Conservation (phyloP, 2,113 vertebrate species). For the Aythya baeri region DNA sequence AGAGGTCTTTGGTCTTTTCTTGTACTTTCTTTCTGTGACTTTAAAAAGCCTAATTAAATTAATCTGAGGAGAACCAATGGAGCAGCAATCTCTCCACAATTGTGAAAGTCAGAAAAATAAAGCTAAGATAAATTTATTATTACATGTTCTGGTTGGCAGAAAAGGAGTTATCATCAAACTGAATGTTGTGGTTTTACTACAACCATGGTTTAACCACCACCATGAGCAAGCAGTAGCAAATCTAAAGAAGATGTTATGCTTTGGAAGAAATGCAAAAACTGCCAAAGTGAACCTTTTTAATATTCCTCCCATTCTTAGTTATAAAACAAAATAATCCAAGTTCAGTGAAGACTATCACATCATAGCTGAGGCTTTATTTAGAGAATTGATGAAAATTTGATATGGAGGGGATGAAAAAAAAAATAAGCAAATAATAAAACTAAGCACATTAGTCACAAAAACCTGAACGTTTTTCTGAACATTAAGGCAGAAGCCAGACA, state of each 20-base stretch:
- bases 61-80: background rate
- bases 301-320: conserved; percentile 12
- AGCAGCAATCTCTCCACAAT: background rate
- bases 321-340: conserved; percentile 33
- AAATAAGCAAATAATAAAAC: background rate
- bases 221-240: background rate
- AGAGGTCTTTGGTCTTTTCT: background rate
- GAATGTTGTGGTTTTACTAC: background rate
- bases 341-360: background rate
- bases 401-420: background rate
- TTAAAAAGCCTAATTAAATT: background rate
- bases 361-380: background rate
- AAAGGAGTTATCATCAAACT: background rate
- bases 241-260: background rate
- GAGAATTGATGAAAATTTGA: background rate
- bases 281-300: conserved; percentile 14
- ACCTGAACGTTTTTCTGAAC: background rate
- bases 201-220: background rate
- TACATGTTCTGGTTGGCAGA: background rate
- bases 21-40: background rate
- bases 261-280: conserved; percentile 36
- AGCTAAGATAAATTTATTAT: background rate
- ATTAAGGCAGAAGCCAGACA: background rate
- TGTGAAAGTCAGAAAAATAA: background rate
- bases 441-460: background rate